phyloP scores from a whole-genome alignment of 2,888 invertebrate species.

The Branchellion lobata region DNA sequence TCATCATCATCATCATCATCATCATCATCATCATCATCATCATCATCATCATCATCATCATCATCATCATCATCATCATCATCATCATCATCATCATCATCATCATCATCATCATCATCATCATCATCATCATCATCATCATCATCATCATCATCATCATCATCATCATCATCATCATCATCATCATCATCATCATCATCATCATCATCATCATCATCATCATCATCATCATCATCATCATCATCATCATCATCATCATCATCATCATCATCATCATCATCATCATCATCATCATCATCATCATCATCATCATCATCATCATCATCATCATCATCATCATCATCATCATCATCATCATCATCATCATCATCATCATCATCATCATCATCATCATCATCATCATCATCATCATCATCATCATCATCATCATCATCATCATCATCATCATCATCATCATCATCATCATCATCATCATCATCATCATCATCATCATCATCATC shows the following conservation, averaged over 20 bases:
- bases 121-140: slow-evolving; percentile 17
- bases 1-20: slow-evolving; percentile 14
- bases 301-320: slow-evolving; percentile 24
- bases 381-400: too few relatives aligned
- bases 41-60: neutral
- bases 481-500: too few relatives aligned
- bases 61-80: neutral
- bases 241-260: slow-evolving; percentile 24
- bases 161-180: slow-evolving; percentile 24
- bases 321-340: slow-evolving; percentile 27
- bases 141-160: slow-evolving; percentile 24
- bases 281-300: slow-evolving; percentile 24
- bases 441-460: too few relatives aligned
- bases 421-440: too few relatives aligned
- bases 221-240: slow-evolving; percentile 24
- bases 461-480: too few relatives aligned
- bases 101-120: neutral
- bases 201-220: slow-evolving; percentile 24
- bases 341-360: slow-evolving; percentile 25
- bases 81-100: neutral
- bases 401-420: too few relatives aligned
- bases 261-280: slow-evolving; percentile 27
- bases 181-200: slow-evolving; percentile 24
- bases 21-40: slow-evolving; percentile 2
- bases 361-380: too few relatives aligned